phyloP scores from a whole-genome alignment of 2,113 vertebrate species.

The Zosterops lateralis region DNA sequence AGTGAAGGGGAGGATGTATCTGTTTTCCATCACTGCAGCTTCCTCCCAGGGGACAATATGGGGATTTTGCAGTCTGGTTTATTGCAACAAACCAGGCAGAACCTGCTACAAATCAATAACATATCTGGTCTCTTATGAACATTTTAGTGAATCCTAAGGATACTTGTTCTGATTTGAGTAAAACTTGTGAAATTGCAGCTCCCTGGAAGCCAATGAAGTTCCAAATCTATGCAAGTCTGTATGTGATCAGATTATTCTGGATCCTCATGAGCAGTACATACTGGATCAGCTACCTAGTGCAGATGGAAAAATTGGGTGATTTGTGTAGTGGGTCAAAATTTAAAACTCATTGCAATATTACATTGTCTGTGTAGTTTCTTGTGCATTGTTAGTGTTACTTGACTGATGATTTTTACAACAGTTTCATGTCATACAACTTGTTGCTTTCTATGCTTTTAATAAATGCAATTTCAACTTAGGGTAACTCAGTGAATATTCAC shows the following conservation, averaged over 20 bases:
- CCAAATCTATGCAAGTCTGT: background rate
- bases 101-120: background rate
- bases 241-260: background rate
- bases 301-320: background rate
- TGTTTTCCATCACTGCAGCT: constrained; percentile 17
- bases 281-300: background rate
- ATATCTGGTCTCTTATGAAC: background rate
- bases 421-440: background rate
- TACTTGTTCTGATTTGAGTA: background rate
- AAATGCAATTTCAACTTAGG: background rate
- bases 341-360: background rate
- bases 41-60: background rate
- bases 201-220: background rate
- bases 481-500: background rate
- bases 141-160: background rate
- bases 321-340: background rate
- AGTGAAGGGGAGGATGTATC: background rate
- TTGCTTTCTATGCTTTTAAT: background rate
- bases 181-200: background rate
- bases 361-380: background rate
- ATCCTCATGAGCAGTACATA: background rate
- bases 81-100: constrained; percentile 12
- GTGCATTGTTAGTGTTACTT: background rate
- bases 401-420: background rate
- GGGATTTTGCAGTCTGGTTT: background rate